Evolutionary conservation across 2,113 vertebrate genomes (phyloP), one percentile per base, ranked within the genome.

Genomic region (Carassius carassius): DNA sequence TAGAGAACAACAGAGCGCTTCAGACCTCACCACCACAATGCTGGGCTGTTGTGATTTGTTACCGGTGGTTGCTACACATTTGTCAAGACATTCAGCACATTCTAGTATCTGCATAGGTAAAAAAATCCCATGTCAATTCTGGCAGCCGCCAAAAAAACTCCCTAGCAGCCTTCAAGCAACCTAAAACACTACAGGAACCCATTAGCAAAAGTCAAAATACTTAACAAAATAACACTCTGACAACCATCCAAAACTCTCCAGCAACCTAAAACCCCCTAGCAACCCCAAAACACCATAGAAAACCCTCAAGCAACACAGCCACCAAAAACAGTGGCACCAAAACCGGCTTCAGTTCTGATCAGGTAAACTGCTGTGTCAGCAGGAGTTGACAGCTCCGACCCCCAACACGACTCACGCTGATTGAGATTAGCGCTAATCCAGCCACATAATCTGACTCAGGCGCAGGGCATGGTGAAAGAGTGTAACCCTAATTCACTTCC

Each of bases 401-500:
- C 56, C 77, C 78, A 37, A 58, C 37, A 62, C 25, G 60, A 41
- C 77, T 79, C 62, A 47, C 32, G 4, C 60, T 76, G 67, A 60
- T 25, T 56, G 54, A 84, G 35, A 86, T 85, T 81, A 78, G 74
- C 72, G 10, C 58, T 86, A 85, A 88, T 88, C 85, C 82, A 37
- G 6, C 16, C 16, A 73, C 29, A 58, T 88, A 78, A 86, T 84
- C 87, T 84, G 60, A 29, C 17, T 81, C 78, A 23, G 23, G 65
- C 0, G 60, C 69, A 32, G 54, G 35, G 44, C 58, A 25, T 11
- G 21, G 54, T 44, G 69, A 29, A 58, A 73, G 47, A 37, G 63
- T 72, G 83, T 69, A 32, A 75, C 44, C 41, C 41, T 1, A 17
- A 23, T 0, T 19, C 17, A 70, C 3, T 70, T 70, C 67, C 67